Evolutionary conservation across 2,797 vertebrate species (phyloP), one percentile per base, ranked within the genome.

Genomic region (Petrocephalus schoutedeni): DNA sequence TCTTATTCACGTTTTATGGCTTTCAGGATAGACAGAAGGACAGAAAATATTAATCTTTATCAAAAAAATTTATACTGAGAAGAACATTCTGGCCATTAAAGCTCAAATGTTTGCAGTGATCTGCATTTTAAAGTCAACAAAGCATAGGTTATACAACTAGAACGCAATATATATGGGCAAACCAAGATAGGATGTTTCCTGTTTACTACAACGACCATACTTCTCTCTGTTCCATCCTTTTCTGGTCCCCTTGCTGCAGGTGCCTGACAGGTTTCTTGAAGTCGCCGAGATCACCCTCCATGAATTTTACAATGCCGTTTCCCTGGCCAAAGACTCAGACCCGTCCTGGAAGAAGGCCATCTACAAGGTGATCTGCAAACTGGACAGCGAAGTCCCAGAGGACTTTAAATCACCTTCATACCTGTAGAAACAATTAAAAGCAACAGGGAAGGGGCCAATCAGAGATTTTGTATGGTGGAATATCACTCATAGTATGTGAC

Each of bases 291-390:
- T 98, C 93, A 98, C 98, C 0, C 93, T 99, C 89, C 97, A 96
- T 87, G 97, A 99, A 91, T 99, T 99, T 94, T 99, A 97, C 94
- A 97, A 94, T 0, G 98, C 98, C 0, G 94, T 99, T 87, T 95
- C 95, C 82, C 88, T 95, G 0, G 94, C 97, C 91, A 98, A 97
- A 96, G 98, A 99, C 9, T 94, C 96, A 0, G 98, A 99, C 90
- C 96, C 97, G 23, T 99, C 98, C n/a, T 99, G 98, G 98, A 99
- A 99, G 92, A 99, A 99, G 94, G 96, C 98, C 90, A 99, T 99
- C 92, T 99, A 99, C 95, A 99, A 99, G 95, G 97, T 98, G 32
- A 99, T 99, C 96, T 98, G 98, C 45, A 99, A 99, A 94, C 95
- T 99, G 92, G 98, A 99, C 95, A 97, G 97, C 4, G 96, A 98